Evolutionary conservation across 2,113 vertebrate species (phyloP), one percentile per base, ranked within the genome.

Genomic region (Vulpes vulpes): DNA sequence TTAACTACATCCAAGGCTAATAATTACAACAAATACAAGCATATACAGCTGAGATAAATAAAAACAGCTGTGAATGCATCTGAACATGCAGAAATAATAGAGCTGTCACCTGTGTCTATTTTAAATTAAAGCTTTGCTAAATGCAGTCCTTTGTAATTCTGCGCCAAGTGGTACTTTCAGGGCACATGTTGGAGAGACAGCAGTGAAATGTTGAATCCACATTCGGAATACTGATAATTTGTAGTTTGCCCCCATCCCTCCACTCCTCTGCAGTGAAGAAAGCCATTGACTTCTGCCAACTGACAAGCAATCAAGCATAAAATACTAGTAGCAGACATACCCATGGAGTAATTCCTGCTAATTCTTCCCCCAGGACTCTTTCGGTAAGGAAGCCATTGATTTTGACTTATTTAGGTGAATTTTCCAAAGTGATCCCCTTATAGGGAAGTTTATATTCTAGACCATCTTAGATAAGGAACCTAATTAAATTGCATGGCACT

Each of bases 281-380:
- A 98, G 82, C 79, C 96, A 98, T 89, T 97, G 98, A 98, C 98
- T 98, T 98, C 96, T 98, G 93, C 76, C 97, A 93, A 95, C 74
- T 95, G 95, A 98, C 94, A 97, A 96, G 94, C 97, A 98, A 89
- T 94, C 92, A 98, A 95, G 97, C 97, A 97, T 96, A 96, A 15
- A 98, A 97, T 98, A 97, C 78, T 84, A 96, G 97, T 67, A 98
- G 97, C 97, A 97, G 95, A 96, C 20, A 1, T 95, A 94, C 82
- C 84, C 32, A 51, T 65, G 73, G 7, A 96, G 78, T 96, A 94
- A 98, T 96, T 97, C 69, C 84, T 94, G 53, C 73, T 98, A 97
- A 98, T 98, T 97, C 91, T 98, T 67, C 94, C 98, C 85, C 35
- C 10, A 17, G 96, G 97, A 62, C 74, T 96, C 91, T 25, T 95